These are phyloP conservation scores for Pheosia gnoma DNA, from an alignment of 2,888 invertebrate species.

Conservation along the genomic window DNA sequence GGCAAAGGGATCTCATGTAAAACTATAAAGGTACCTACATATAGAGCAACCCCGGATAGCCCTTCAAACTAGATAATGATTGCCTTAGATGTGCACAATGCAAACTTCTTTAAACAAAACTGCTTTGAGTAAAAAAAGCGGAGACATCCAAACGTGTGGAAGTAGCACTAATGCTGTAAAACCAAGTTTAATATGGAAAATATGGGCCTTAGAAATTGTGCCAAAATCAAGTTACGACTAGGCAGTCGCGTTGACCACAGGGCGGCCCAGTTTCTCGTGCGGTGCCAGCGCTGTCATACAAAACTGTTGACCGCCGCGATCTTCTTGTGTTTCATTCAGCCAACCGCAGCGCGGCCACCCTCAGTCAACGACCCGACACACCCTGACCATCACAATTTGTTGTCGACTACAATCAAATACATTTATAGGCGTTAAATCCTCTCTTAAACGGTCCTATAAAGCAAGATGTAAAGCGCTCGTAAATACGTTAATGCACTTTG, in stretches of 20 bases:
- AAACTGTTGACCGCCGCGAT: conserved; percentile 59
- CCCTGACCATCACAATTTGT: conserved; percentile 67
- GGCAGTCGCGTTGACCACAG: conserved; percentile 32
- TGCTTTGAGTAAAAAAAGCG: no score
- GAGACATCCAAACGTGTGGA: no score
- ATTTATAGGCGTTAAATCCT: conserved; percentile 74
- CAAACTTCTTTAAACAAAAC: no score
- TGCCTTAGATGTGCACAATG: no score
- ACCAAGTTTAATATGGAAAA: no score
- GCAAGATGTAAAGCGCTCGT: conserved; percentile 63
- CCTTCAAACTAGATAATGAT: no score
- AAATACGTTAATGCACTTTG: conserved; percentile 65
- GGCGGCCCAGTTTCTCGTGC: conserved; percentile 35
- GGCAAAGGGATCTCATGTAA: no score
- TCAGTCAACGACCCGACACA: conserved; percentile 67
- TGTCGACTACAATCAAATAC: conserved; percentile 65
- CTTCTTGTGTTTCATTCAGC: conserved; percentile 74
- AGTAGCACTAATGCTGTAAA: no score
- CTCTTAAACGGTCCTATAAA: conserved; percentile 67
- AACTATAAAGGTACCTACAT: no score
- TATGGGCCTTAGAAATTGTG: conserved; percentile 2
- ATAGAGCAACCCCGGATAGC: no score
- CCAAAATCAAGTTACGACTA: conserved; percentile 10
- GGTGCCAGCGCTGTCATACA: conserved; percentile 44
- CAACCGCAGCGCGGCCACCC: conserved; percentile 65